Conservation (phyloP, 2,888 invertebrate genomes). For the Heteromyza rotundicornis region DNA sequence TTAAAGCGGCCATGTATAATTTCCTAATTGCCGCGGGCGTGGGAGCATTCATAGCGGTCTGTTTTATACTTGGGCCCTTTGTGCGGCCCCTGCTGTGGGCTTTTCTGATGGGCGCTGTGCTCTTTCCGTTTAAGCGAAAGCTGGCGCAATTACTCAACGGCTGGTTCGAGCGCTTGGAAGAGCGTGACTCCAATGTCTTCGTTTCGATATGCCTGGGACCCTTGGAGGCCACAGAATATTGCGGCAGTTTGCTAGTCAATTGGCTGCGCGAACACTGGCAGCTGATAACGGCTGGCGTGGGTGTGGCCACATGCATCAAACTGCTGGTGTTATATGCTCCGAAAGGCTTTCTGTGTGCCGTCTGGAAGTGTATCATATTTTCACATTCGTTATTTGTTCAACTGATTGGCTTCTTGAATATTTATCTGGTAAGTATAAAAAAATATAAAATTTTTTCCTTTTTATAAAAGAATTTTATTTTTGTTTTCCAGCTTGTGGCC, state of each 20-base stretch:
- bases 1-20: constrained; percentile 61
- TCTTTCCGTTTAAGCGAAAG: constrained; percentile 92
- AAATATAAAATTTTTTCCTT: not conserved
- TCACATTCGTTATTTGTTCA: constrained; percentile 56
- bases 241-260: constrained; percentile 77
- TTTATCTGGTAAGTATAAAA: constrained; percentile 50
- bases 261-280: constrained; percentile 74
- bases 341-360: constrained; percentile 65
- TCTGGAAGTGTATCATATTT: constrained; percentile 63
- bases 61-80: constrained; percentile 87
- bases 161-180: constrained; percentile 78
- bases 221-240: constrained; percentile 74
- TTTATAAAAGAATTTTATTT: not conserved
- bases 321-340: constrained; percentile 68
- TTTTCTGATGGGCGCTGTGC: constrained; percentile 90
- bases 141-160: constrained; percentile 76
- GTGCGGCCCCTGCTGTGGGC: constrained; percentile 96
- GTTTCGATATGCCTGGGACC: constrained; percentile 71
- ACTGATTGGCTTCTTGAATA: constrained; percentile 54
- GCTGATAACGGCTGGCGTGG: constrained; percentile 64
- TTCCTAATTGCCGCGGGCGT: constrained; percentile 59
- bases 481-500: constrained; percentile 69
- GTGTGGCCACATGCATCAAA: constrained; percentile 51
- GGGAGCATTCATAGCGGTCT: constrained; percentile 68
- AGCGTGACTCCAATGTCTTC: constrained; percentile 71